Percentiles rank a stretch among this genome's conserved stretches.
phyloP scores from a whole-genome alignment of 2,888 invertebrate genomes.

The Cheilosia soror region DNA sequence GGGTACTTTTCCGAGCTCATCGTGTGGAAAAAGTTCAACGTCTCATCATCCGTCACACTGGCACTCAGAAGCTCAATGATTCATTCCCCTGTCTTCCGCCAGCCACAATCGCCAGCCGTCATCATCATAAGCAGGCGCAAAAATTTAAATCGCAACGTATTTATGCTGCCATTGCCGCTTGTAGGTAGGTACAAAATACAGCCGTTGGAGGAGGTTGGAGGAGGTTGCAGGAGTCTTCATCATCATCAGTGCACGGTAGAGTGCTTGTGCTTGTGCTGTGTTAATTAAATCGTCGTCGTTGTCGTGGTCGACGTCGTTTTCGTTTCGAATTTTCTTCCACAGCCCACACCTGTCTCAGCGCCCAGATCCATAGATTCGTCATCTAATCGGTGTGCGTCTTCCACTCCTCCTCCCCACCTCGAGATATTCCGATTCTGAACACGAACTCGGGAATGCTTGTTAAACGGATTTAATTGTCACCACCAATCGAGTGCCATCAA shows the following conservation, averaged over 20 bases:
- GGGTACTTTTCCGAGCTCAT: slow-evolving; percentile 59
- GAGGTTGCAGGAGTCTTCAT: slow-evolving; percentile 20
- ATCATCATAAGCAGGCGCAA: slow-evolving; percentile 62
- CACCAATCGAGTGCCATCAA: slow-evolving; percentile 74
- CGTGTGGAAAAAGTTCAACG: slow-evolving; percentile 73
- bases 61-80: slow-evolving; percentile 66
- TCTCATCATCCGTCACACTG: slow-evolving; percentile 45
- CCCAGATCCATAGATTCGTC: slow-evolving; percentile 24
- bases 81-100: background rate
- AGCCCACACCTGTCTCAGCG: slow-evolving; percentile 20
- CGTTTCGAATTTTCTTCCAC: slow-evolving; percentile 38
- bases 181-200: no score
- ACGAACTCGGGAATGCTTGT: slow-evolving; percentile 72
- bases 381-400: slow-evolving; percentile 43
- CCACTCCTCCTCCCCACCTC: background rate
- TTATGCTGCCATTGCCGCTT: slow-evolving; percentile 38
- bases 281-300: slow-evolving; percentile 66
- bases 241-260: slow-evolving; percentile 56
- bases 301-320: slow-evolving; percentile 17
- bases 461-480: slow-evolving; percentile 75
- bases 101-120: slow-evolving; percentile 26
- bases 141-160: slow-evolving; percentile 68
- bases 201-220: no score
- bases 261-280: slow-evolving; percentile 42
- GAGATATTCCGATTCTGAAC: slow-evolving; percentile 53